A percentile compares a stretch with the other conserved stretches of the same genome.
Conservation (phyloP, 2,797 vertebrate genomes). For the Lagocephalus sceleratus region DNA sequence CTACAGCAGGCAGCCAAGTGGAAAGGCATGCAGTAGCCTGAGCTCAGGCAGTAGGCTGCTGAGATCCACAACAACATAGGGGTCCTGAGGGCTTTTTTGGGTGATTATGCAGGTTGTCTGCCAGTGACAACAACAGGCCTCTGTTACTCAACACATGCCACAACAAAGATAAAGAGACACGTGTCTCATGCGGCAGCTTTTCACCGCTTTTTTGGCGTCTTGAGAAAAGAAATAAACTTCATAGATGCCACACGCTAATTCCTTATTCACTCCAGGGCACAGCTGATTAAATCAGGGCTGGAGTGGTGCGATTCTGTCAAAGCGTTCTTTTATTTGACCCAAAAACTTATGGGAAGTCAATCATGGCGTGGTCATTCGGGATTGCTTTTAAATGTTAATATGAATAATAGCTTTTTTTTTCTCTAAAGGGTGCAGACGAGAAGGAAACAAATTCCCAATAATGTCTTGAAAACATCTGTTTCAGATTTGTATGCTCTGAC, state of each 20-base stretch:
- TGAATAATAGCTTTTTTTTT: background rate
- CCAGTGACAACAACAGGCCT: constrained; percentile 20
- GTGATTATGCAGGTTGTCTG: constrained; percentile 51
- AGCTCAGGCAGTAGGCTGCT: constrained; percentile 41
- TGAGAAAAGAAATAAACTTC: constrained; percentile 12
- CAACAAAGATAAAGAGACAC: constrained; percentile 20
- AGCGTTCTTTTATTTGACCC: too few relatives aligned
- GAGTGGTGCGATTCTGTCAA: too few relatives aligned
- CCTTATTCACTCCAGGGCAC: too few relatives aligned
- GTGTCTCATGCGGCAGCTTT: constrained; percentile 5
- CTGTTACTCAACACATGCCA: constrained; percentile 10
- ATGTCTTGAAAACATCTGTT: constrained; percentile 19
- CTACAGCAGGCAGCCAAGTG: constrained; percentile 66
- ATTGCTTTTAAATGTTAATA: background rate
- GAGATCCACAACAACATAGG: constrained; percentile 58
- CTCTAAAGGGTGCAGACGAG: constrained; percentile 1
- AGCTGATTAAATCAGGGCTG: too few relatives aligned
- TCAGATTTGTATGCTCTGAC: constrained; percentile 27
- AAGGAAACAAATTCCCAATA: constrained; percentile 6
- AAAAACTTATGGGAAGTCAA: too few relatives aligned
- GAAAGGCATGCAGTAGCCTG: constrained; percentile 69
- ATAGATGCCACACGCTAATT: background rate
- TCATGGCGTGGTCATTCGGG: background rate
- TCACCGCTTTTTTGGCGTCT: background rate
- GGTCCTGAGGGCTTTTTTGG: constrained; percentile 57